Conservation (phyloP, 2,797 vertebrate species). For the Coluber constrictor region DNA sequence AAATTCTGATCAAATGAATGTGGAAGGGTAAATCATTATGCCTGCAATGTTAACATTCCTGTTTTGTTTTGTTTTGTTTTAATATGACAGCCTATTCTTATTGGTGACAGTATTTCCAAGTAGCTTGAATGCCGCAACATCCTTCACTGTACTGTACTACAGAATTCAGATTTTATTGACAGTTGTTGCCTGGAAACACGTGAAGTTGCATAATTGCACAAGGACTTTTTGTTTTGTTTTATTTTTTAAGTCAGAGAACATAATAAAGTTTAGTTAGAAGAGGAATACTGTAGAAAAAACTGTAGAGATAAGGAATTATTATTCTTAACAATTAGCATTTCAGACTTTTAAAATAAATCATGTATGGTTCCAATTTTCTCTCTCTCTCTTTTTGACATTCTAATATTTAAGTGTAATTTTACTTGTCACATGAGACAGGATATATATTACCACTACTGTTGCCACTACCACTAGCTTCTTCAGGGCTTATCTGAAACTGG, state of each 20-base stretch:
- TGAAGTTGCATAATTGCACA: constrained; percentile 37
- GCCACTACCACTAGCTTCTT: background rate
- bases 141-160: constrained; percentile 28
- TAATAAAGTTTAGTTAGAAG: constrained; percentile 6
- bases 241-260: constrained; percentile 24
- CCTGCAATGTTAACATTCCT: background rate
- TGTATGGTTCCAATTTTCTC: constrained; percentile 52
- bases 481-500: background rate
- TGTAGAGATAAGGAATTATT: constrained; percentile 45
- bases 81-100: background rate
- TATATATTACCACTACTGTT: background rate
- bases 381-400: background rate
- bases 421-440: background rate
- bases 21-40: constrained; percentile 2
- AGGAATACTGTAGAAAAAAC: constrained; percentile 49
- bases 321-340: constrained; percentile 49
- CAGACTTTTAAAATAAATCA: constrained; percentile 38
- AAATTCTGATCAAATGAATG: constrained; percentile 21
- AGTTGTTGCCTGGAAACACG: constrained; percentile 9
- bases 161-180: constrained; percentile 33
- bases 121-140: constrained; percentile 4
- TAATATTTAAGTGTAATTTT: background rate
- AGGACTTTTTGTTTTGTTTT: background rate
- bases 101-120: background rate
- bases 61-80: background rate